These are phyloP conservation scores for Neosilurus hyrtlii DNA, from an alignment of 2,797 vertebrate genomes.

Conservation along the genomic window DNA sequence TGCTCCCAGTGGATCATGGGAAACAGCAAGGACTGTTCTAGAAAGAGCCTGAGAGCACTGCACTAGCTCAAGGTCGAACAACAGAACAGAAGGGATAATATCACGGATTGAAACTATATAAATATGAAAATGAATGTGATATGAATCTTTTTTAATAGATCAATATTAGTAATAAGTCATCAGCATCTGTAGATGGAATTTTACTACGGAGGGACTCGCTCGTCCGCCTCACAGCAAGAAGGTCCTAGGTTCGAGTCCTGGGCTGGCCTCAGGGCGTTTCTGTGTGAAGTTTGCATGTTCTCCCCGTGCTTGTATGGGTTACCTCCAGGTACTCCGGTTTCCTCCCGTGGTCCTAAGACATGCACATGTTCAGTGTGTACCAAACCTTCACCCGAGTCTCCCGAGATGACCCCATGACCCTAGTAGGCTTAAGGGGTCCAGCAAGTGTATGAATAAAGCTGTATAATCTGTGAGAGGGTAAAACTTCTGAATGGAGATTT, in stretches of 20 bases:
- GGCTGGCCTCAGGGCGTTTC: too few relatives aligned
- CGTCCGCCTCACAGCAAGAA: too few relatives aligned
- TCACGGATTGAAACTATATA: neutral
- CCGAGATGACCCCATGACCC: too few relatives aligned
- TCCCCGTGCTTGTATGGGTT: too few relatives aligned
- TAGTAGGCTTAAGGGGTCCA: too few relatives aligned
- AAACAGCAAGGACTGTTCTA: constrained; percentile 52
- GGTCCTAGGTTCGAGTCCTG: too few relatives aligned
- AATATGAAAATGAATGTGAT: constrained; percentile 9
- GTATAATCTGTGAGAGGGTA: neutral
- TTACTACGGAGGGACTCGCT: neutral
- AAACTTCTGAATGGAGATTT: neutral
- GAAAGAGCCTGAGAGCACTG: constrained; percentile 50
- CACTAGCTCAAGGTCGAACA: constrained; percentile 55
- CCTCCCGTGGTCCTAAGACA: too few relatives aligned
- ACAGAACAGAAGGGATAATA: constrained; percentile 61
- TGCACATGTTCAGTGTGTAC: too few relatives aligned
- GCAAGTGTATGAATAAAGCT: neutral
- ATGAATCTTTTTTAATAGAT: neutral
- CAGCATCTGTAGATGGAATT: too few relatives aligned
- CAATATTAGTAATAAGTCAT: neutral
- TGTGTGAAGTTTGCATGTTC: too few relatives aligned
- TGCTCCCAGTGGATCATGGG: constrained; percentile 51
- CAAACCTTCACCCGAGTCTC: too few relatives aligned
- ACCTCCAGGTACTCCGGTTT: too few relatives aligned